A percentile compares a stretch with the other conserved stretches of the same genome.
These are phyloP conservation scores for Nomada flava DNA, from an alignment of 2,888 invertebrate species.

Conservation along the genomic window DNA sequence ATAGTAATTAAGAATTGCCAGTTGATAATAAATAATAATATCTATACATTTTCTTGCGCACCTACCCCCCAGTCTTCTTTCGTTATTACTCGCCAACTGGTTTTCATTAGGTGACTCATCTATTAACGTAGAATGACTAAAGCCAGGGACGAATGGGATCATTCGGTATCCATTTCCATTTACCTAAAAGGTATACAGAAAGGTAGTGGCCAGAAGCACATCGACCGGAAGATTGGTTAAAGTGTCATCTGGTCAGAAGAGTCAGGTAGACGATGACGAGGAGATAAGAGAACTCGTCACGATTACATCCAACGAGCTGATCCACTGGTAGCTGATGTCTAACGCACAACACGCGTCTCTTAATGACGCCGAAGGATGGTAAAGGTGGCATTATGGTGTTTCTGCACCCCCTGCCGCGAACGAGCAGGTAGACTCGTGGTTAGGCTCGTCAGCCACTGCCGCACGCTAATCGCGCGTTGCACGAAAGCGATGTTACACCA, in stretches of 20 bases:
- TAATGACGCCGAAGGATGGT: constrained; percentile 67
- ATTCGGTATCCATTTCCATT: constrained; percentile 45
- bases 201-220: constrained; percentile 5
- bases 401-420: constrained; percentile 62
- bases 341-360: constrained; percentile 65
- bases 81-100: constrained; percentile 53
- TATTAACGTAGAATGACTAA: constrained; percentile 48
- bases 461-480: constrained; percentile 54
- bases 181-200: constrained; percentile 10
- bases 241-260: constrained; percentile 62
- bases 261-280: constrained; percentile 66
- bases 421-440: constrained; percentile 65
- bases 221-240: constrained; percentile 28
- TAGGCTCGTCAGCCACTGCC: constrained; percentile 48
- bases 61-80: constrained; percentile 34
- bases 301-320: constrained; percentile 55
- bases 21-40: constrained; percentile 1
- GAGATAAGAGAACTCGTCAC: constrained; percentile 63
- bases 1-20: constrained; percentile 61
- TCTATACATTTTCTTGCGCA: constrained; percentile 26
- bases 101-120: constrained; percentile 76
- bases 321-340: constrained; percentile 61
- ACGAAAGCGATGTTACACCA: constrained; percentile 44
- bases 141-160: constrained; percentile 8
- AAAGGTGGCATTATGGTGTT: constrained; percentile 69